These are phyloP conservation scores for Hemicrepidius hirtus DNA, from an alignment of 2,888 invertebrate genomes.

Conservation along the genomic window DNA sequence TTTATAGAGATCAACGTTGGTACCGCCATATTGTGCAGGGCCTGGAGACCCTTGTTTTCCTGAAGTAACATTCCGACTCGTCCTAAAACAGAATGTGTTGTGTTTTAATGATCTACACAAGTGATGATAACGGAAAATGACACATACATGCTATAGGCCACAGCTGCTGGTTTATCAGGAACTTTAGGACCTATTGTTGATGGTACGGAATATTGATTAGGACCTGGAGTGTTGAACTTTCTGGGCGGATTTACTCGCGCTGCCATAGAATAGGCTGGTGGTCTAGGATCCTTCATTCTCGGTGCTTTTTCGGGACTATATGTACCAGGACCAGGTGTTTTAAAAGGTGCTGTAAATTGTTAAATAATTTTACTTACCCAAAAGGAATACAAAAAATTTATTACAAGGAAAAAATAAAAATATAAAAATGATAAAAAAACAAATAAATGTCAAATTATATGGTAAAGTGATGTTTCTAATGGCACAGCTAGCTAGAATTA, in stretches of 20 bases:
- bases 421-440: not conserved
- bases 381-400: not conserved
- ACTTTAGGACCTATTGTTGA: conserved; percentile 74
- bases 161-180: conserved; percentile 72
- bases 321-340: conserved; percentile 79
- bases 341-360: conserved; percentile 61
- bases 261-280: conserved; percentile 77
- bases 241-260: conserved; percentile 67
- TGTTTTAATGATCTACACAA: not conserved
- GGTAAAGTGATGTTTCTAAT: too few species aligned
- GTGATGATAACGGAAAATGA: too few species aligned
- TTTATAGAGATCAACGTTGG: conserved; percentile 64
- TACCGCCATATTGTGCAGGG: conserved; percentile 70
- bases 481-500: too few species aligned
- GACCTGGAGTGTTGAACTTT: conserved; percentile 74
- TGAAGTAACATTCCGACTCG: conserved; percentile 46
- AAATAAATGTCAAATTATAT: too few species aligned
- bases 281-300: conserved; percentile 73
- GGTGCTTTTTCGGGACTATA: conserved; percentile 77
- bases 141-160: conserved; percentile 74
- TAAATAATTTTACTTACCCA: not conserved
- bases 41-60: conserved; percentile 67
- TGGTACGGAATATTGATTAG: conserved; percentile 77
- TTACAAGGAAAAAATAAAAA: not conserved
- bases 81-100: conserved; percentile 39